Base-by-base conservation (phyloP, 2,113 vertebrate genomes). In the Oreamnos americanus region DNA sequence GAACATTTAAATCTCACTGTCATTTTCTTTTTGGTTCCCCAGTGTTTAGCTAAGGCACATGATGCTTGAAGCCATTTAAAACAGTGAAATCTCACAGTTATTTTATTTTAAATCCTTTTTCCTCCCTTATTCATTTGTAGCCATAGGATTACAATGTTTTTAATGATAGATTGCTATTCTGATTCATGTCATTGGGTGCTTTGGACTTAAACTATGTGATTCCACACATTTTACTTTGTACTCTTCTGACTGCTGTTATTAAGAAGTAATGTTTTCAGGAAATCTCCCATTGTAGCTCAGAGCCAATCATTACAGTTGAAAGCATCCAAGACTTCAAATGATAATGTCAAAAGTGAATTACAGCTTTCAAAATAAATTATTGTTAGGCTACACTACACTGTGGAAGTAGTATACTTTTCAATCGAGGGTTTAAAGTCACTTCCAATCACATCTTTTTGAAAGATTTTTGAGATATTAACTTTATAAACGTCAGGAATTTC, bases 311-410 rank as follows among this genome's bases (percentile, higher is more conserved):
- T 97, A 95, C 55, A 98, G 82, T 71, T 87, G 74, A 97, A 95
- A 98, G 55, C 94, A 97, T 94, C 60, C 17, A 51, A 58, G 43
- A 13, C 25, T 89, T 96, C 91, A 97, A 96, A 94, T 97, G 97
- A 98, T 95, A 96, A 97, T 94, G 86, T 97, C 93, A 96, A 96
- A 93, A 91, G 91, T 97, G 94, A 98, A 96, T 97, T 97, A 97
- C 57, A 94, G 90, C 87, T 98, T 97, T 98, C 91, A 98, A 93
- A 98, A 97, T 96, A 97, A 97, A 98, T 96, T 96, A 97, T 96
- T 87, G 58, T 84, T 95, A 82, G 83, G 21, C 57, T 96, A 64
- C 28, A 82, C 43, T 82, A 67, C 47, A 83, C 43, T 93, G 86
- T 74, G 57, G 43, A 88, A 58, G 58, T 39, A 62, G 85, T 92